These are phyloP conservation scores for Coregonus clupeaformis DNA, from an alignment of 2,113 vertebrate species.

Conservation along the genomic window DNA sequence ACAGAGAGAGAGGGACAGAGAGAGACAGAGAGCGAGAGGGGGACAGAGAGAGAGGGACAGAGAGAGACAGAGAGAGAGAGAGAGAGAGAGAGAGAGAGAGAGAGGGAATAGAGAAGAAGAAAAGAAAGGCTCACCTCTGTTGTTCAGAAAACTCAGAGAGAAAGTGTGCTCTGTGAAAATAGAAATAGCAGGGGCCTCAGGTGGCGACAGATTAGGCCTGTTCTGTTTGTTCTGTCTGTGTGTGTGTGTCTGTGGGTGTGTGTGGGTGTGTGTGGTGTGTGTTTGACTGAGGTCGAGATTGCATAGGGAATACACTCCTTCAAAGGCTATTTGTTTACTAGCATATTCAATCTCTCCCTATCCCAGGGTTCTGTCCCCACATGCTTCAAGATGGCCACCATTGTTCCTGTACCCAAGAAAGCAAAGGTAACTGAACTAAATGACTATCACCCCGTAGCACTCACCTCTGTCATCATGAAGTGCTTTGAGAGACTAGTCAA, in stretches of 20 bases:
- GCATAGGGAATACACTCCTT: background rate
- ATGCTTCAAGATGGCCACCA: too few species aligned
- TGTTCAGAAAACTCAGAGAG: conserved; percentile 13
- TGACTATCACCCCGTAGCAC: too few species aligned
- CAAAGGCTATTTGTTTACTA: too few species aligned
- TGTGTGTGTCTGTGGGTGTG: background rate
- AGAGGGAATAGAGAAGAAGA: background rate
- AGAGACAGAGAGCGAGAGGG: background rate
- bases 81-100: background rate
- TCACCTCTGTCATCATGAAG: too few species aligned
- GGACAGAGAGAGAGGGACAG: background rate
- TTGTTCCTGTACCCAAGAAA: too few species aligned
- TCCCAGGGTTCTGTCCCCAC: too few species aligned
- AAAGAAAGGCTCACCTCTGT: background rate
- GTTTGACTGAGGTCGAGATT: background rate
- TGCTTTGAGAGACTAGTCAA: too few species aligned
- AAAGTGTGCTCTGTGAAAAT: conserved; percentile 32
- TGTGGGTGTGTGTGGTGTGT: background rate
- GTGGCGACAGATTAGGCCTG: conserved; percentile 28
- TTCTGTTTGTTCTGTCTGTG: conserved; percentile 21
- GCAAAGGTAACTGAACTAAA: too few species aligned
- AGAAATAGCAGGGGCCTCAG: background rate
- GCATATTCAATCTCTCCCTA: too few species aligned
- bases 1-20: too few species aligned
- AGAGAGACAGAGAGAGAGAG: background rate